These are phyloP conservation scores for Nomada fucata DNA, from an alignment of 2,888 invertebrate genomes.

Conservation along the genomic window DNA sequence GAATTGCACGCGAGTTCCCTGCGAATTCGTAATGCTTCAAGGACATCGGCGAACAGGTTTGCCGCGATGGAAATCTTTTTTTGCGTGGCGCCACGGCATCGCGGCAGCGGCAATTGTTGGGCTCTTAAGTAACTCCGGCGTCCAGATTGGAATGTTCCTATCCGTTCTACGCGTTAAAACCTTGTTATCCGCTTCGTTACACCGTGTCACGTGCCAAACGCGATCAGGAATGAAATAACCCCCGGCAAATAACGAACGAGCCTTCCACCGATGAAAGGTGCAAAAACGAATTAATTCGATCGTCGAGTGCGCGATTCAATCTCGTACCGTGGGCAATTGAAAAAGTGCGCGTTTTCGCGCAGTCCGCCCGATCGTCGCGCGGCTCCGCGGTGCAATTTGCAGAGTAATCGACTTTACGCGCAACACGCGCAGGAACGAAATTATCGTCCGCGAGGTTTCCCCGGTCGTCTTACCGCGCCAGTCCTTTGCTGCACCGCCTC, in stretches of 20 bases:
- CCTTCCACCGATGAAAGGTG: background rate
- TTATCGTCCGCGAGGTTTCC: background rate
- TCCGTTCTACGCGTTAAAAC: no score
- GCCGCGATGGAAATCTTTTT: background rate
- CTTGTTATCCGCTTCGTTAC: background rate
- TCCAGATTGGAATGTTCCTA: background rate
- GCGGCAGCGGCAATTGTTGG: no score
- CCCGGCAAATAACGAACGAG: background rate
- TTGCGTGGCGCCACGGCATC: background rate
- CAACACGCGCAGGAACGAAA: background rate
- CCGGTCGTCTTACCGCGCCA: background rate
- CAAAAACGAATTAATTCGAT: slow-evolving; percentile 9
- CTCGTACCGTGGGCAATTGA: background rate
- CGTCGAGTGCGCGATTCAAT: slow-evolving; percentile 6
- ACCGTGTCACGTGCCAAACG: background rate
- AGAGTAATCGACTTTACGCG: background rate
- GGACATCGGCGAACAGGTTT: background rate
- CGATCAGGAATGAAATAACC: background rate
- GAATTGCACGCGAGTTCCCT: background rate
- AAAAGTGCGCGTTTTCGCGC: background rate
- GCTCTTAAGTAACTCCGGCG: no score
- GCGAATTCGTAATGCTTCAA: slow-evolving; percentile 12
- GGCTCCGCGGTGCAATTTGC: background rate
- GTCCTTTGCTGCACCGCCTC: background rate
- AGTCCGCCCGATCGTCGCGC: background rate